A percentile compares a stretch with the other conserved stretches of the same genome.
phyloP scores from a whole-genome alignment of 2,113 vertebrate species.

The Lucifuga dentata region DNA sequence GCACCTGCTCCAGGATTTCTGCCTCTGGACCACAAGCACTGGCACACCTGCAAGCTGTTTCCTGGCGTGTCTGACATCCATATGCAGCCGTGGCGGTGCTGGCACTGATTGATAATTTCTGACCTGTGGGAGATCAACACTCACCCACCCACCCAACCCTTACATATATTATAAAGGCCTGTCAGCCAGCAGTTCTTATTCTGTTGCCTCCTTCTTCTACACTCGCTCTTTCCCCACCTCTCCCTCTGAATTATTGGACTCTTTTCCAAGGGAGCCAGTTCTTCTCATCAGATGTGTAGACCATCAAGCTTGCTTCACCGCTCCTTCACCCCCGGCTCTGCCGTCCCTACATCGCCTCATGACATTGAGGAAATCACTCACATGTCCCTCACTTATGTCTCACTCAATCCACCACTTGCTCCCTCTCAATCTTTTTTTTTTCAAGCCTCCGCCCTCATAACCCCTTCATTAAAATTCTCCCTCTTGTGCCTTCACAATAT shows the following conservation, averaged over 20 bases:
- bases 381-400: conserved; percentile 70
- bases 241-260: conserved; percentile 79
- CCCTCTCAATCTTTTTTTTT: conserved; percentile 64
- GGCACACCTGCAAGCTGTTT: conserved; percentile 37
- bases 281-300: conserved; percentile 73
- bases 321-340: conserved; percentile 75
- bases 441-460: conserved; percentile 55
- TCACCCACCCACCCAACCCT: conserved; percentile 17
- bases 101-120: conserved; percentile 53
- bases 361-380: conserved; percentile 81
- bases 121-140: conserved; percentile 35
- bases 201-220: conserved; percentile 16
- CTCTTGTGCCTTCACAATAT: conserved; percentile 43
- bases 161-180: conserved; percentile 47
- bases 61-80: conserved; percentile 36
- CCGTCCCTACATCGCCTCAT: conserved; percentile 65
- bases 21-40: conserved; percentile 34
- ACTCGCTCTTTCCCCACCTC: conserved; percentile 52
- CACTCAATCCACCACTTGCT: conserved; percentile 62
- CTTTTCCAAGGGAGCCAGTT: conserved; percentile 72
- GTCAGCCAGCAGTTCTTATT: conserved; percentile 35
- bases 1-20: conserved; percentile 52
- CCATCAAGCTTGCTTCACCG: conserved; percentile 78
- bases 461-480: conserved; percentile 67
- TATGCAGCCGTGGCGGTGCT: conserved; percentile 24